Conservation (phyloP, 2,888 invertebrate species). For the Diarsia mendica region DNA sequence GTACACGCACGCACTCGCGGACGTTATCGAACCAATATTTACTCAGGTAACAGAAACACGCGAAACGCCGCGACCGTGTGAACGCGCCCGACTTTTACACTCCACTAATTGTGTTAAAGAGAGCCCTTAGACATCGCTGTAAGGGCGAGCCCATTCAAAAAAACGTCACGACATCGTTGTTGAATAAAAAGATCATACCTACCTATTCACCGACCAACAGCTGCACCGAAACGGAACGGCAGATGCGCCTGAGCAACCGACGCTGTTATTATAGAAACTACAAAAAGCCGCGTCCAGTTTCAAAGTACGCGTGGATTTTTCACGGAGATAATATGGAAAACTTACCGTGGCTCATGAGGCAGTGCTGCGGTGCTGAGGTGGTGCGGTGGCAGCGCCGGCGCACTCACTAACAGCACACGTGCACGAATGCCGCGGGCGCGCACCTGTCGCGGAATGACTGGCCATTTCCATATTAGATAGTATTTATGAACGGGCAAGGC, state of each 20-base stretch:
- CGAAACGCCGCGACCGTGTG: conserved; percentile 82
- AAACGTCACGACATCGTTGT: conserved; percentile 74
- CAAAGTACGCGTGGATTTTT: conserved; percentile 71
- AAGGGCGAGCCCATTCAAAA: conserved; percentile 78
- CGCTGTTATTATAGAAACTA: conserved; percentile 80
- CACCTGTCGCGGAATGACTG: conserved; percentile 90
- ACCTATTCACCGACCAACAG: conserved; percentile 85
- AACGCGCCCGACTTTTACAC: conserved; percentile 72
- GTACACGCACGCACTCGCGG: conserved; percentile 85
- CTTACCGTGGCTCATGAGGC: conserved; percentile 79
- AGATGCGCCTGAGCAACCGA: conserved; percentile 85
- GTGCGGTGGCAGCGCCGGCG: conserved; percentile 81
- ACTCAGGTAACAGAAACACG: conserved; percentile 84
- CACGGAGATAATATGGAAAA: conserved; percentile 72
- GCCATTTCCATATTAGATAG: conserved; percentile 86
- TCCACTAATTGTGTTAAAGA: conserved; percentile 78
- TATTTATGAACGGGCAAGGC: conserved; percentile 80
- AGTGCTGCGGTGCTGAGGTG: conserved; percentile 70
- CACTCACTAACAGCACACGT: conserved; percentile 90
- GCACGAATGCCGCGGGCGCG: conserved; percentile 87
- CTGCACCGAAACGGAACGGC: conserved; percentile 86
- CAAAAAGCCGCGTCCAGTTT: conserved; percentile 76
- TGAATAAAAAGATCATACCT: conserved; percentile 82
- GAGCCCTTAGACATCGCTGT: conserved; percentile 75
- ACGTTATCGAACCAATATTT: conserved; percentile 88